Percentiles rank a stretch among this genome's conserved stretches.
Evolutionary conservation across 2,113 vertebrate species (phyloP).

Genomic region (Muscicapa adusta): DNA sequence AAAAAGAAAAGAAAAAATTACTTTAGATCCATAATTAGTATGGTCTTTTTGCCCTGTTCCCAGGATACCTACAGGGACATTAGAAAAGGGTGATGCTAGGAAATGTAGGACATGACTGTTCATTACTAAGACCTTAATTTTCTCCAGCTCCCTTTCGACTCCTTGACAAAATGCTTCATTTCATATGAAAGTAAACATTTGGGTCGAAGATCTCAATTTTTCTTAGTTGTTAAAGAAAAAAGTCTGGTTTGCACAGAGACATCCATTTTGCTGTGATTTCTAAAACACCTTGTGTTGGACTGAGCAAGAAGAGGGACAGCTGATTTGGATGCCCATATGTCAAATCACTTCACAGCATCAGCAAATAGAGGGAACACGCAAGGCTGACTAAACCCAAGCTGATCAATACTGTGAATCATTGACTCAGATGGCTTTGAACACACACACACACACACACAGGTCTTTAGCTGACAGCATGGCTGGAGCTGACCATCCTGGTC

Average conservation of each 20-base stretch:
- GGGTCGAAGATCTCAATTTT: neutral
- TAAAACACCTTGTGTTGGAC: neutral
- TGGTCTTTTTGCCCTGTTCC: neutral
- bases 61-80: neutral
- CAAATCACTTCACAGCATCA: neutral
- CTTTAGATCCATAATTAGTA: neutral
- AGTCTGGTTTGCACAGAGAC: neutral
- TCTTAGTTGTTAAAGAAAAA: neutral
- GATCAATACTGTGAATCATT: neutral
- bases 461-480: neutral
- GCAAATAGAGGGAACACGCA: neutral
- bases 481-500: neutral
- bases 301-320: neutral
- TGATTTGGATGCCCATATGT: neutral
- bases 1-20: neutral
- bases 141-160: neutral
- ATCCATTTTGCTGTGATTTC: neutral
- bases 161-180: neutral
- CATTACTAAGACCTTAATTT: neutral
- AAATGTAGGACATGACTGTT: neutral
- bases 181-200: neutral
- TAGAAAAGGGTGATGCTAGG: neutral
- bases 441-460: neutral
- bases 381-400: neutral
- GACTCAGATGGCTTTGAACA: neutral